phyloP scores from a whole-genome alignment of 2,113 vertebrate genomes.

The Ovis canadensis region DNA sequence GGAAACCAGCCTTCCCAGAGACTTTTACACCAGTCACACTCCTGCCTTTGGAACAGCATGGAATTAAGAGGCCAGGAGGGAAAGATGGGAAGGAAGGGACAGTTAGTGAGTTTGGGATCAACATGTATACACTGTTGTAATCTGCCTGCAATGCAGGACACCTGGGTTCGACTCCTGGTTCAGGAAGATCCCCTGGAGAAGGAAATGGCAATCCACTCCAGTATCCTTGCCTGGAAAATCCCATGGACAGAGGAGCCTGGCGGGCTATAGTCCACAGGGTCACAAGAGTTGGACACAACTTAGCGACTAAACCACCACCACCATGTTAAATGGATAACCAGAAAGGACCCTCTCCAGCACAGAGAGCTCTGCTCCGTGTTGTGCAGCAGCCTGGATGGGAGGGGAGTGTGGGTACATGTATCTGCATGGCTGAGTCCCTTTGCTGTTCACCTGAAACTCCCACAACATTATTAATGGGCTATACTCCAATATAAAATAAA shows the following conservation, averaged over 20 bases:
- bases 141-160: too few relatives aligned
- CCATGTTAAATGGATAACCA: neutral
- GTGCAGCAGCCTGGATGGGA: neutral
- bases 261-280: rapidly evolving
- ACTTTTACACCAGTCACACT: neutral
- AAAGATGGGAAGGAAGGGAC: neutral
- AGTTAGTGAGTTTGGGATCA: neutral
- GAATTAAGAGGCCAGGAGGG: neutral
- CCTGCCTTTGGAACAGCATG: neutral
- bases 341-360: neutral
- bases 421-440: neutral
- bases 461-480: neutral
- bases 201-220: too few relatives aligned
- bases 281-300: too few relatives aligned
- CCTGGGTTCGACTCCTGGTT: too few relatives aligned
- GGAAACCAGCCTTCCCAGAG: neutral
- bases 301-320: too few relatives aligned
- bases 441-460: neutral
- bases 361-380: neutral
- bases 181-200: too few relatives aligned
- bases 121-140: neutral
- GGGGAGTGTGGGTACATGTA: rapidly evolving
- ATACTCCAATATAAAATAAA: neutral
- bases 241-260: too few relatives aligned
- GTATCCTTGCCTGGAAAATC: too few relatives aligned